phyloP scores from a whole-genome alignment of 2,888 invertebrate genomes.

The Drosophila affinis region DNA sequence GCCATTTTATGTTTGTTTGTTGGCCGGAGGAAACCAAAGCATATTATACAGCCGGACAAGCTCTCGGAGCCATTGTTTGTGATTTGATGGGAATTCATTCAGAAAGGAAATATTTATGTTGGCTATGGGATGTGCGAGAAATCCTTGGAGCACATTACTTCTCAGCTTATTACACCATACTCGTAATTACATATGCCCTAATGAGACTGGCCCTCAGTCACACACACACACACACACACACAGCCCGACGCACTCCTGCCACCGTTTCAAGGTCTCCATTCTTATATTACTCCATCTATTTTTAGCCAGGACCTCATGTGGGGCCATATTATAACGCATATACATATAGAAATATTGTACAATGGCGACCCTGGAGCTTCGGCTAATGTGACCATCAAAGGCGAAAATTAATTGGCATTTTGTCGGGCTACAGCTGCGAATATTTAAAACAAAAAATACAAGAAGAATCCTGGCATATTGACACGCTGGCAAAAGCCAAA shows the following conservation, averaged over 20 bases:
- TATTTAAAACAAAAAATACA: constrained; percentile 28
- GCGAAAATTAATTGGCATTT: constrained; percentile 64
- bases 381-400: constrained; percentile 61
- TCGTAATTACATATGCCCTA: constrained; percentile 44
- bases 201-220: constrained; percentile 32
- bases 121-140: no score
- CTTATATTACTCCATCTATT: constrained; percentile 32
- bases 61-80: constrained; percentile 49
- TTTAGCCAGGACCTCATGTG: constrained; percentile 50
- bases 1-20: constrained; percentile 63
- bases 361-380: constrained; percentile 40
- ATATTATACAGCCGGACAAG: constrained; percentile 70
- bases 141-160: constrained; percentile 20
- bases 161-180: constrained; percentile 32
- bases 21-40: constrained; percentile 56
- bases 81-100: constrained; percentile 35
- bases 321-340: constrained; percentile 37
- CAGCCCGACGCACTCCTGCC: not conserved
- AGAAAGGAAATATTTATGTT: constrained; percentile 10
- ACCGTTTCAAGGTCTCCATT: constrained; percentile 11
- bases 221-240: not conserved
- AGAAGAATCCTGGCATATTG: constrained; percentile 28
- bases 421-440: constrained; percentile 44
- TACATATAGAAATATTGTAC: constrained; percentile 34
- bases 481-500: constrained; percentile 33